Conservation (phyloP, 2,113 vertebrate genomes). For the Cyanistes caeruleus region DNA sequence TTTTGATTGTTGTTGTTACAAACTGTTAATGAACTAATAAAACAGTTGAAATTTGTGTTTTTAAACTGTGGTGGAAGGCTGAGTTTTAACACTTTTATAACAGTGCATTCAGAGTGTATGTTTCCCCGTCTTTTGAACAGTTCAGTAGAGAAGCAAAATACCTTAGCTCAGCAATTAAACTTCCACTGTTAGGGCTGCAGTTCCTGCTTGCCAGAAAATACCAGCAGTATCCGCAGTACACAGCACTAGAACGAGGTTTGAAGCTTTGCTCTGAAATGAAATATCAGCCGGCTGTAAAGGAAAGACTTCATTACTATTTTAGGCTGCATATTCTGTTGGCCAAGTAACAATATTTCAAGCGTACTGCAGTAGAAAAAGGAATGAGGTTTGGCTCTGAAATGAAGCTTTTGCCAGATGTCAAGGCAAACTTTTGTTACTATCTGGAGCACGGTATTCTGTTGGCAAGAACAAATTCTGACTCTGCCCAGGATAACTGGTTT, state of each 20-base stretch:
- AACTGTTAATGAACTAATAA: slow-evolving; percentile 68
- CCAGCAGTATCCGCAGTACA: too few species aligned
- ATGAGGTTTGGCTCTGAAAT: not conserved
- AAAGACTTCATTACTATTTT: too few species aligned
- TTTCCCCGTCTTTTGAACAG: too few species aligned
- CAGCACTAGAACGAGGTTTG: too few species aligned
- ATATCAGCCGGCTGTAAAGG: too few species aligned
- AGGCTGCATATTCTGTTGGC: too few species aligned
- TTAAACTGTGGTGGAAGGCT: slow-evolving; percentile 10
- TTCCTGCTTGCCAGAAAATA: too few species aligned
- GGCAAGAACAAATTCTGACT: not conserved
- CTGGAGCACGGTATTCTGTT: not conserved
- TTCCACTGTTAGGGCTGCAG: too few species aligned
- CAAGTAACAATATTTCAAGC: too few species aligned
- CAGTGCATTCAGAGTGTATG: not conserved
- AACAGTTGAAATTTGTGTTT: slow-evolving; percentile 14
- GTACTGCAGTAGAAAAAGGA: not conserved
- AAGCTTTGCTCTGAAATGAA: too few species aligned
- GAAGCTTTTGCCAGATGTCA: not conserved
- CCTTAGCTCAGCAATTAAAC: too few species aligned
- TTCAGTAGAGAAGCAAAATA: too few species aligned
- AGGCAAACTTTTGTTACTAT: not conserved
- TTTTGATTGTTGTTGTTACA: slow-evolving; percentile 42
- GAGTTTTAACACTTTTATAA: not conserved
- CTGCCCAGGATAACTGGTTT: rapidly evolving